A percentile compares a stretch with the other conserved stretches of the same genome.
Conservation (phyloP, 2,113 vertebrate species). For the Ceuthmochares aereus region DNA sequence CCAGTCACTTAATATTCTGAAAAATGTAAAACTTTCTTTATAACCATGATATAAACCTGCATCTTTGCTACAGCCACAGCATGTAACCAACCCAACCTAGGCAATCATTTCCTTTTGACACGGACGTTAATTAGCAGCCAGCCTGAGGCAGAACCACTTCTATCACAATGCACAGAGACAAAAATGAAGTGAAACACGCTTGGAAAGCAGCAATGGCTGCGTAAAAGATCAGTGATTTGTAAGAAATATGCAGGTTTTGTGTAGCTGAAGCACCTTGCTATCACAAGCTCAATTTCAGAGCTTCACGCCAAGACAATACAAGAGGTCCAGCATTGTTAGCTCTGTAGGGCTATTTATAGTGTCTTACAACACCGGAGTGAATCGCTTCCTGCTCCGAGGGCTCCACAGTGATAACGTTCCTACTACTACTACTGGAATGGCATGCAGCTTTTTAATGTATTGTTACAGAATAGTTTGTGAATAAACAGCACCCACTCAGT, state of each 20-base stretch:
- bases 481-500: not conserved
- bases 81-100: not conserved
- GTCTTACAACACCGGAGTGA: not conserved
- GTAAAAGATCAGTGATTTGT: not conserved
- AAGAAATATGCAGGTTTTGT: not conserved
- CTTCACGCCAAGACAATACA: conserved; percentile 17
- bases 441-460: not conserved
- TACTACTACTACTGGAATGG: conserved; percentile 45
- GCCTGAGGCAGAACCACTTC: not conserved
- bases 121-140: not conserved
- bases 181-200: not conserved
- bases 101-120: not conserved
- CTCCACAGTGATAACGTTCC: conserved; percentile 10
- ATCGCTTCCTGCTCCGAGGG: conserved; percentile 9
- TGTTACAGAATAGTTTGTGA: not conserved
- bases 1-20: not conserved
- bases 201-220: not conserved
- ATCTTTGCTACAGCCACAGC: not conserved
- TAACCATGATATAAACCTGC: not conserved
- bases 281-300: not conserved
- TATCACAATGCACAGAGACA: not conserved
- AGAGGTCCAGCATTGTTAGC: conserved; percentile 44
- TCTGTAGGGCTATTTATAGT: conserved; percentile 43
- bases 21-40: not conserved
- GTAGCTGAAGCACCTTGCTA: not conserved